Conservation (phyloP, 2,113 vertebrate genomes). For the Haemorhous mexicanus region DNA sequence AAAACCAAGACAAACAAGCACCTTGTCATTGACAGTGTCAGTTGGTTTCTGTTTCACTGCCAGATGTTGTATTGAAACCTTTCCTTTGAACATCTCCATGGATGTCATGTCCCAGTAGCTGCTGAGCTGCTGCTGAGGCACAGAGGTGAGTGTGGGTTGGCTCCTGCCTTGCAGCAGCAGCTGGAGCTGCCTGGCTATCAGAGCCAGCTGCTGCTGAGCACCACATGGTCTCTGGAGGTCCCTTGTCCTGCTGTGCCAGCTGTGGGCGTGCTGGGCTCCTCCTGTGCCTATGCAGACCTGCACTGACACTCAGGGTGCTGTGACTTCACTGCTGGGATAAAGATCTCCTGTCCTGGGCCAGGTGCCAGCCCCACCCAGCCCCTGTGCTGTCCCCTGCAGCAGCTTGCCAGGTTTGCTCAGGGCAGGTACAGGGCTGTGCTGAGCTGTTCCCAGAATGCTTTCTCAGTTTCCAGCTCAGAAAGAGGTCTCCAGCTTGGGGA, state of each 20-base stretch:
- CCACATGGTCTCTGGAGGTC: no score
- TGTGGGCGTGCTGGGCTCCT: neutral
- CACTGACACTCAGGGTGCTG: rapidly evolving
- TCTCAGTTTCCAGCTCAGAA: neutral
- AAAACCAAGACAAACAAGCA: neutral
- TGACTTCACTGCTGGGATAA: neutral
- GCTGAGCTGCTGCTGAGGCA: neutral
- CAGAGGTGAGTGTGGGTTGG: neutral
- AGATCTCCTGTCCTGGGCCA: neutral
- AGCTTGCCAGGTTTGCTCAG: neutral
- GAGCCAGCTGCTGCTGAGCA: neutral
- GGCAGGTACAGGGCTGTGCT: neutral
- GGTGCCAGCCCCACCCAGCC: neutral
- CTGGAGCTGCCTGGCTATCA: neutral
- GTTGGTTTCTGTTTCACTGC: neutral
- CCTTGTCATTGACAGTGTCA: neutral
- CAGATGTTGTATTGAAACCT: neutral
- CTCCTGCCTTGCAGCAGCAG: neutral
- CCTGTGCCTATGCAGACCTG: rapidly evolving
- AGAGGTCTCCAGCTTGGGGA: neutral
- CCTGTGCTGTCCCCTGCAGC: neutral
- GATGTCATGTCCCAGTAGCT: neutral
- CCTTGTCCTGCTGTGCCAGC: neutral
- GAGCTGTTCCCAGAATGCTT: neutral
- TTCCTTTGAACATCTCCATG: neutral